Conservation (phyloP, 2,797 vertebrate species). For the Mormyrops boulengeri region DNA sequence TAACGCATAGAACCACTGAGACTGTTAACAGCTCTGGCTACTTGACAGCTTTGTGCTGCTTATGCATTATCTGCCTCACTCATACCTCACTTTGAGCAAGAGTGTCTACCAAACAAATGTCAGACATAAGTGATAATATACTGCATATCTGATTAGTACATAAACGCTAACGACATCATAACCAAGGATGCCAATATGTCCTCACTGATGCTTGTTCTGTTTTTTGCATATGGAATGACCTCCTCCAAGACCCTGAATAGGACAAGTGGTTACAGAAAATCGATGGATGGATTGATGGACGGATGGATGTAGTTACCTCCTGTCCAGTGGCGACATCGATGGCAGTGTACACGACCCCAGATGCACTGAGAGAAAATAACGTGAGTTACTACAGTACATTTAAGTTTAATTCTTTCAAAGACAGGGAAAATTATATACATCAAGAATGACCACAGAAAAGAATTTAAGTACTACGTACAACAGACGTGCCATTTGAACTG, state of each 20-base stretch:
- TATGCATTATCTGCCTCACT: background rate
- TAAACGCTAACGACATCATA: background rate
- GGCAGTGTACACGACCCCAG: slow-evolving; percentile 94
- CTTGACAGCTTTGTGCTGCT: background rate
- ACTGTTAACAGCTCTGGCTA: background rate
- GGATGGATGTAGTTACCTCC: slow-evolving; percentile 63
- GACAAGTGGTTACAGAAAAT: background rate
- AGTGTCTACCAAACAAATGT: background rate
- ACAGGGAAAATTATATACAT: background rate
- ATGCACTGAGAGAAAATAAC: slow-evolving; percentile 69
- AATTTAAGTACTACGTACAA: background rate
- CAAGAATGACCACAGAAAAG: background rate
- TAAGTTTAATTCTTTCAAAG: background rate
- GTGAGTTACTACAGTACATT: background rate
- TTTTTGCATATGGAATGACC: background rate
- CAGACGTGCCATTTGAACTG: background rate
- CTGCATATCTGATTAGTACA: background rate
- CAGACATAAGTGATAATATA: background rate
- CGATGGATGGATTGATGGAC: background rate
- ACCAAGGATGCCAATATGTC: background rate
- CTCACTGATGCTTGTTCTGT: background rate
- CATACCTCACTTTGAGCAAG: background rate
- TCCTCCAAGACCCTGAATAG: background rate
- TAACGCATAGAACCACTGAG: background rate
- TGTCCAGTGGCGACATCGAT: slow-evolving; percentile 95